phyloP scores from a whole-genome alignment of 1,140 invertebrate species.

The Aphelenchoides besseyi region DNA sequence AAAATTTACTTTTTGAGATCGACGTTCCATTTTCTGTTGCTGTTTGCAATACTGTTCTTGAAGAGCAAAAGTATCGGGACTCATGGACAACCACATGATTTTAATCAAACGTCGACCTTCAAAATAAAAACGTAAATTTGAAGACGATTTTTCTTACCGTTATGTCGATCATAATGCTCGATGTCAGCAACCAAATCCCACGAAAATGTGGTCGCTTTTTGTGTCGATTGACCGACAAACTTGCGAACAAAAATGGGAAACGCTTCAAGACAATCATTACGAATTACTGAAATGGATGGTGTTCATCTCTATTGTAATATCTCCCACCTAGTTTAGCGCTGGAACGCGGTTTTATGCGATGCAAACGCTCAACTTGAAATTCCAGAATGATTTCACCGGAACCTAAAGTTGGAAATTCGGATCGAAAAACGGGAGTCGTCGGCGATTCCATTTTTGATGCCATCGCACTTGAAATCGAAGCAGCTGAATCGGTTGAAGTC shows the following conservation, averaged over 20 bases:
- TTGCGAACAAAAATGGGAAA: slow-evolving; percentile 26
- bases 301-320: too few relatives aligned
- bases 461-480: slow-evolving; percentile 19
- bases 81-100: not conserved
- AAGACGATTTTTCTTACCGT: not conserved
- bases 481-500: not conserved
- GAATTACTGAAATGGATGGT: slow-evolving; percentile 28
- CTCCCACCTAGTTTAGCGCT: slow-evolving; percentile 15
- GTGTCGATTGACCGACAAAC: slow-evolving; percentile 2
- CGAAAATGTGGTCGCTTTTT: slow-evolving; percentile 3
- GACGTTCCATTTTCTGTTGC: not conserved
- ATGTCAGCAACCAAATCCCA: slow-evolving; percentile 15
- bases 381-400: slow-evolving; percentile 6
- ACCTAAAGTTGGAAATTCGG: slow-evolving; percentile 18
- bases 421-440: slow-evolving; percentile 27
- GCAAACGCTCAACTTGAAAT: slow-evolving; percentile 2
- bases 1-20: not conserved
- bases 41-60: not conserved
- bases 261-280: slow-evolving; percentile 1
- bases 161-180: not conserved
- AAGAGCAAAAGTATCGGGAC: not conserved
- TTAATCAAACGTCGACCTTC: not conserved
- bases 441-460: slow-evolving; percentile 10
- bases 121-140: not conserved
- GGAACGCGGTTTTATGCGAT: slow-evolving; percentile 7